Conservation (phyloP, 2,888 invertebrate genomes). For the Ormia ochracea region DNA sequence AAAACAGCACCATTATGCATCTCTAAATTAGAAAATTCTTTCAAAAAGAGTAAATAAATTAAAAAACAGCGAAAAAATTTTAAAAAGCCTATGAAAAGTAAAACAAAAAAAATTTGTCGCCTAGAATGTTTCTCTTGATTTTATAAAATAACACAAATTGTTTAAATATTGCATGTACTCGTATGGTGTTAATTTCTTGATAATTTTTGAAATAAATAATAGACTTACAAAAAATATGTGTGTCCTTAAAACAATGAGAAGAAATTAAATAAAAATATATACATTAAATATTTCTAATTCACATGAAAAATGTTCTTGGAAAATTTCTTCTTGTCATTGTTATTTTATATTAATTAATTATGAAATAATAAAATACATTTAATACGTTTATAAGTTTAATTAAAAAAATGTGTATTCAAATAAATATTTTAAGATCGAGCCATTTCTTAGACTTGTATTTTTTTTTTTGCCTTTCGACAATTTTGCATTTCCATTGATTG, state of each 20-base stretch:
- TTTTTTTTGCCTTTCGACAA: too few species aligned
- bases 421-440: neutral
- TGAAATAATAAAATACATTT: neutral
- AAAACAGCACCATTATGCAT: conserved; percentile 78
- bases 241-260: conserved; percentile 41
- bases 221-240: conserved; percentile 34
- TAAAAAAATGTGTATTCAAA: neutral
- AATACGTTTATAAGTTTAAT: neutral
- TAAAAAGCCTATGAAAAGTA: conserved; percentile 40
- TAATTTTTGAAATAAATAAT: conserved; percentile 5
- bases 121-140: neutral
- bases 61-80: conserved; percentile 16
- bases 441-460: too few species aligned
- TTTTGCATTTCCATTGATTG: too few species aligned
- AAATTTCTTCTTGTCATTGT: conserved; percentile 4
- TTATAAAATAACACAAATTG: neutral
- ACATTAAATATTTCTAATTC: neutral
- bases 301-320: conserved; percentile 32
- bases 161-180: conserved; percentile 52
- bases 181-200: conserved; percentile 38
- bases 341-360: neutral
- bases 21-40: conserved; percentile 70
- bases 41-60: neutral
- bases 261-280: neutral
- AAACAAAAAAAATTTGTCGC: neutral